A percentile compares a stretch with the other conserved stretches of the same genome.
Conservation (phyloP, 2,888 invertebrate genomes). For the Ophion slaviceki region DNA sequence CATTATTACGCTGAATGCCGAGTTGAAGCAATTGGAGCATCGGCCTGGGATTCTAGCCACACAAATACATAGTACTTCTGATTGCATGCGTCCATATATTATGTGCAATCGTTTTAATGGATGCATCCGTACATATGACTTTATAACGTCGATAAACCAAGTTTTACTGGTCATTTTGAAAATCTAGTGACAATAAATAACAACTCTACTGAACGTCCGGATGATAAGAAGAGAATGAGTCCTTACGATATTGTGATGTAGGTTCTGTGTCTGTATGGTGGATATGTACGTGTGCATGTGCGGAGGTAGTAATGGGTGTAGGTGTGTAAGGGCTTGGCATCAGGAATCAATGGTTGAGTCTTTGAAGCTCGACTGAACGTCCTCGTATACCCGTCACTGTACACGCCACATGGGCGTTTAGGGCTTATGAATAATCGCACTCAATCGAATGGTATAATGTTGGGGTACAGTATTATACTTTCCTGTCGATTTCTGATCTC, state of each 20-base stretch:
- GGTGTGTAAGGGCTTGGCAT: constrained; percentile 49
- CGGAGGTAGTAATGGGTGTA: background rate
- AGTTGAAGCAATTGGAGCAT: constrained; percentile 26
- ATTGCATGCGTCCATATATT: too few species aligned
- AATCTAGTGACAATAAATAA: too few species aligned
- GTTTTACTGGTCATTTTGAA: too few species aligned
- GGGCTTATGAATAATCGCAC: constrained; percentile 64
- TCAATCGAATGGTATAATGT: constrained; percentile 61
- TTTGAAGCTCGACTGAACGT: constrained; percentile 63
- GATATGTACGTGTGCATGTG: background rate
- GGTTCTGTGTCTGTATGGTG: background rate
- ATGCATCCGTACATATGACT: too few species aligned
- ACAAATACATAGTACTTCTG: background rate
- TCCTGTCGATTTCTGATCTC: background rate
- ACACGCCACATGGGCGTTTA: constrained; percentile 45
- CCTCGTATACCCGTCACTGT: constrained; percentile 27
- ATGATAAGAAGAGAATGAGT: background rate
- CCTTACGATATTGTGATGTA: background rate
- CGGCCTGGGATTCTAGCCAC: background rate
- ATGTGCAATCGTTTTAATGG: too few species aligned
- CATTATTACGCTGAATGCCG: constrained; percentile 27
- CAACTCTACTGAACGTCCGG: background rate
- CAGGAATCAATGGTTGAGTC: constrained; percentile 71
- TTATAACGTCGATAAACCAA: too few species aligned
- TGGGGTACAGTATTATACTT: constrained; percentile 30